Base-by-base conservation (phyloP, 1,140 invertebrate genomes). In the Solenopsis fugax region DNA sequence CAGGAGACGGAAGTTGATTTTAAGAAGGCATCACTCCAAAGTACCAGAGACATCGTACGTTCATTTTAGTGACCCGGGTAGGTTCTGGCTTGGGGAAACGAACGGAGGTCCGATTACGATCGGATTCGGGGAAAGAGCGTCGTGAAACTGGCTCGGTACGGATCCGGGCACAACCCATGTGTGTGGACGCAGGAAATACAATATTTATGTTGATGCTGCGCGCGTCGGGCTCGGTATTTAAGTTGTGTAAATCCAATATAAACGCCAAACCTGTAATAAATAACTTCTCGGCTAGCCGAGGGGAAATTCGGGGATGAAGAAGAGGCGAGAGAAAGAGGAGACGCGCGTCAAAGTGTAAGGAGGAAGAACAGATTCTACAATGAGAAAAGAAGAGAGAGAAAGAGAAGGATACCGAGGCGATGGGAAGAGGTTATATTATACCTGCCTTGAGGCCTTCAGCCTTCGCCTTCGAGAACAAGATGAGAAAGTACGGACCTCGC, bases 161-260 rank as follows among this genome's bases (percentile, higher is more conserved):
- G 64, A 84, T 78, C 71, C 78, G 73, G 52, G 52, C 72, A 58
- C 29, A 56, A 29, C 29, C 60, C 29, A 21, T 34, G 52, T 72
- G 72, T 18, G 67, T 60, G 81, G 41, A 87, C 73, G 77, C 73
- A 90, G 91, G 92, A 94, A 94, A 93, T 92, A 93, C 92, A 93
- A 94, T 93, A 94, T 94, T 94, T 94, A 93, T 94, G 93, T 94
- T 92, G 93, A 93, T 93, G 93, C 87, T 60, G 90, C 87, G 90
- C 81, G 87, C 90, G 90, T 92, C 84, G 85, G 90, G 89, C 92
- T 93, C 91, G 92, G 92, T 94, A 93, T 94, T 95, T 94, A 94
- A 94, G 93, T 94, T 93, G 92, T 93, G 94, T 93, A 94, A 94
- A 94, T 94, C 93, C 93, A 94, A 94, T 94, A 94, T 94, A 94